A percentile compares a stretch with the other conserved stretches of the same genome.
These are phyloP conservation scores for Phrynocephalus vlangalii DNA, from an alignment of 2,797 vertebrate species.

Conservation along the genomic window DNA sequence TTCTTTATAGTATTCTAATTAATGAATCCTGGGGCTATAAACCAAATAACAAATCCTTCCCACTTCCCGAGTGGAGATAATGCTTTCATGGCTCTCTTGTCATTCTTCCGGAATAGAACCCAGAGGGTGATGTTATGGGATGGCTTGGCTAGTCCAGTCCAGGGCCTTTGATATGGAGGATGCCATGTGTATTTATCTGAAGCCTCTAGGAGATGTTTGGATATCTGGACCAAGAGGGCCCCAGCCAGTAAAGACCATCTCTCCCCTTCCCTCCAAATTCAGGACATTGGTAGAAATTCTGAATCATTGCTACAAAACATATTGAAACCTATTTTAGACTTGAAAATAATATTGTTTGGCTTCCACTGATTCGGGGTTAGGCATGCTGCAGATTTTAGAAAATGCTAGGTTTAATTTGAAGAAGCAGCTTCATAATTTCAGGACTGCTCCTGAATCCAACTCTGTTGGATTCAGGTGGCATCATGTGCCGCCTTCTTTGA, in stretches of 20 bases:
- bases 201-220: background rate
- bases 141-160: background rate
- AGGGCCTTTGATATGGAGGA: background rate
- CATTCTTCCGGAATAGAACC: background rate
- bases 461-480: too few relatives aligned
- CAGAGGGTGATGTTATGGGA: background rate
- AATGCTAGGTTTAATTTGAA: too few relatives aligned
- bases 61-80: too few relatives aligned
- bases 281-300: background rate
- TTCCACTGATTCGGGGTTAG: too few relatives aligned
- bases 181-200: background rate
- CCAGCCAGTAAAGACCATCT: background rate
- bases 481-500: too few relatives aligned
- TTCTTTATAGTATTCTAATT: too few relatives aligned
- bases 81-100: too few relatives aligned
- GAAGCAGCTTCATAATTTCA: background rate
- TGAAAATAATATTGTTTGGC: too few relatives aligned
- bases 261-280: too few relatives aligned
- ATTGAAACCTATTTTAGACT: background rate
- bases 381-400: too few relatives aligned
- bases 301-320: background rate
- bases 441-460: background rate
- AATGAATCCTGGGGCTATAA: too few relatives aligned
- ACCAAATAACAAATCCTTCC: too few relatives aligned
- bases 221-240: background rate